These are phyloP conservation scores for Ceramica pisi DNA, from an alignment of 2,888 invertebrate genomes.

Conservation along the genomic window DNA sequence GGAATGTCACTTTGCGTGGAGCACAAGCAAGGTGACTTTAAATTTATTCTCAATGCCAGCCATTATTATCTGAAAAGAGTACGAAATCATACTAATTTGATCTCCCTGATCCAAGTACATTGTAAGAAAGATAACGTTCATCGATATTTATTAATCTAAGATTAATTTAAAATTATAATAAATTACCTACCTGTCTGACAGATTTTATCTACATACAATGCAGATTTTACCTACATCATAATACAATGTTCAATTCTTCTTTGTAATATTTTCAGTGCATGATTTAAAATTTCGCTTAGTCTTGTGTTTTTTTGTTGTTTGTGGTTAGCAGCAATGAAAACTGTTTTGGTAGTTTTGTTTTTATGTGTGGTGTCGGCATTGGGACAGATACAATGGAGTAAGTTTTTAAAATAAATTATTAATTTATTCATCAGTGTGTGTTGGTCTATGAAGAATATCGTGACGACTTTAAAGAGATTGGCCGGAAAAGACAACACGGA, in stretches of 20 bases:
- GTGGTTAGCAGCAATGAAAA: slow-evolving; percentile 5
- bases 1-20: no score
- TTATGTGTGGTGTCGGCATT: slow-evolving; percentile 7
- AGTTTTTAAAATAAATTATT: slow-evolving; percentile 15
- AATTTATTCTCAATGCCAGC: no score
- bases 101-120: background rate
- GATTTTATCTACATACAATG: slow-evolving; percentile 17
- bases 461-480: no score
- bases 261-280: background rate
- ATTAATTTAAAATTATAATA: slow-evolving; percentile 16
- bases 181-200: background rate
- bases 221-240: background rate
- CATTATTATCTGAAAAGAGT: no score
- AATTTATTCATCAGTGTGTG: no score
- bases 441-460: no score
- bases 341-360: slow-evolving; percentile 22
- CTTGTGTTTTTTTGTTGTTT: background rate
- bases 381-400: slow-evolving; percentile 41
- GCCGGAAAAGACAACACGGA: no score
- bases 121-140: slow-evolving; percentile 22
- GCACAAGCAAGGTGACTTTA: no score
- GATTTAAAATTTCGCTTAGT: background rate
- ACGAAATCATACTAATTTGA: background rate
- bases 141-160: slow-evolving; percentile 4
- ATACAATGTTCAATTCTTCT: background rate